These are phyloP conservation scores for Pasiphila rectangulata DNA, from an alignment of 2,888 invertebrate species.

Conservation along the genomic window DNA sequence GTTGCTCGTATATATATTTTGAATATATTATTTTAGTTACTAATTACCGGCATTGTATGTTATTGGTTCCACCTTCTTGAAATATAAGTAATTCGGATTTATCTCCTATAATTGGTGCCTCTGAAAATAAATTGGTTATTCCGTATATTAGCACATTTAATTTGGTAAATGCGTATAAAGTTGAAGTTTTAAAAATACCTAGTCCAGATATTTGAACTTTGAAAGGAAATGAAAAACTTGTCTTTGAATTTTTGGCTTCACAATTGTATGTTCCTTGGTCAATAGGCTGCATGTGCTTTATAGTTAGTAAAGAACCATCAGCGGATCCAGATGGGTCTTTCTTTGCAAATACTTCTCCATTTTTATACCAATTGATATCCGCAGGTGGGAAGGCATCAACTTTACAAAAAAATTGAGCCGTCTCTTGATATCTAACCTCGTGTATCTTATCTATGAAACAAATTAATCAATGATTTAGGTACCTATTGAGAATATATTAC, in stretches of 20 bases:
- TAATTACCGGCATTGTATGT: not conserved
- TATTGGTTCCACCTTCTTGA: too few species aligned
- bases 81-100: not conserved
- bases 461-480: too few species aligned
- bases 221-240: slow-evolving; percentile 6
- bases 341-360: not conserved
- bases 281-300: not conserved
- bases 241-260: not conserved
- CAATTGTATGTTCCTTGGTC: slow-evolving; percentile 9
- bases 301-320: not conserved
- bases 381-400: slow-evolving; percentile 5
- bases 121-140: not conserved
- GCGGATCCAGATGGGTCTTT: not conserved
- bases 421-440: not conserved
- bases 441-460: slow-evolving; percentile 5
- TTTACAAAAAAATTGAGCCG: not conserved
- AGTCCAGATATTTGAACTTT: slow-evolving; percentile 3
- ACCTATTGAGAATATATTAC: too few species aligned
- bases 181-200: not conserved
- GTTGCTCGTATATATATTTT: not conserved
- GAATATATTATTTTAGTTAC: not conserved
- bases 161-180: not conserved
- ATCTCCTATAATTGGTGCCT: not conserved
- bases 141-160: not conserved
- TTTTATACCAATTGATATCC: slow-evolving; percentile 7